Percentiles rank a stretch among this genome's conserved stretches.
phyloP scores from a whole-genome alignment of 1,140 invertebrate genomes.

The Sitodiplosis mosellana region DNA sequence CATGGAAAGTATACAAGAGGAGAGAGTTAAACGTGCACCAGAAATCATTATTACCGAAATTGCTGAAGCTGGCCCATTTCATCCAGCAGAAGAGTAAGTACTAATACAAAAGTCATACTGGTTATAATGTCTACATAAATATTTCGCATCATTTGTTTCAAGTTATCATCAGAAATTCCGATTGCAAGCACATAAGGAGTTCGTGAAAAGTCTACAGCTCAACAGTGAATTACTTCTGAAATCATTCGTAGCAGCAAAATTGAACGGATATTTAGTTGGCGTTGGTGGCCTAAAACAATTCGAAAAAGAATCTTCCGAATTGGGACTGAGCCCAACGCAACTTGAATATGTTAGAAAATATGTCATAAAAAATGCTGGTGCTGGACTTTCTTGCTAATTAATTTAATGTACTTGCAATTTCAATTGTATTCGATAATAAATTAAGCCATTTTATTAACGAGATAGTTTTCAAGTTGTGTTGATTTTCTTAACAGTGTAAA shows the following conservation, averaged over 20 bases:
- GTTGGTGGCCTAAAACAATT: conserved; percentile 54
- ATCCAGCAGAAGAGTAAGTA: conserved; percentile 79
- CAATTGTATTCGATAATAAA: too few species aligned
- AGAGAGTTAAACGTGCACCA: conserved; percentile 35
- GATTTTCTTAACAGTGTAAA: too few species aligned
- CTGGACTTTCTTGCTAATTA: conserved; percentile 52
- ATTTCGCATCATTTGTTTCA: conserved; percentile 5
- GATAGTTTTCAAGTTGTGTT: neutral
- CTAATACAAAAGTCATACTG: neutral
- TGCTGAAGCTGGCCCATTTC: conserved; percentile 51
- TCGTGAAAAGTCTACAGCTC: conserved; percentile 49
- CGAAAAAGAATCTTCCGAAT: conserved; percentile 40
- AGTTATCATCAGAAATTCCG: conserved; percentile 91
- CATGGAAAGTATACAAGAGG: conserved; percentile 46
- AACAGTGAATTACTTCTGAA: conserved; percentile 41
- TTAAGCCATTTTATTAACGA: neutral
- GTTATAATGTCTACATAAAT: neutral
- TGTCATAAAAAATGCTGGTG: conserved; percentile 50
- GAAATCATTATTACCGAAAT: conserved; percentile 57
- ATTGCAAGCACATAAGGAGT: conserved; percentile 56
- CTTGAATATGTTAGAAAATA: conserved; percentile 54
- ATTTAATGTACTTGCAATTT: too few species aligned
- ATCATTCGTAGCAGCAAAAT: conserved; percentile 65
- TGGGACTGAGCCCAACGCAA: conserved; percentile 57
- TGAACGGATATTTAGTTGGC: conserved; percentile 80